phyloP scores from a whole-genome alignment of 2,113 vertebrate species.

The Spheniscus mendiculus region DNA sequence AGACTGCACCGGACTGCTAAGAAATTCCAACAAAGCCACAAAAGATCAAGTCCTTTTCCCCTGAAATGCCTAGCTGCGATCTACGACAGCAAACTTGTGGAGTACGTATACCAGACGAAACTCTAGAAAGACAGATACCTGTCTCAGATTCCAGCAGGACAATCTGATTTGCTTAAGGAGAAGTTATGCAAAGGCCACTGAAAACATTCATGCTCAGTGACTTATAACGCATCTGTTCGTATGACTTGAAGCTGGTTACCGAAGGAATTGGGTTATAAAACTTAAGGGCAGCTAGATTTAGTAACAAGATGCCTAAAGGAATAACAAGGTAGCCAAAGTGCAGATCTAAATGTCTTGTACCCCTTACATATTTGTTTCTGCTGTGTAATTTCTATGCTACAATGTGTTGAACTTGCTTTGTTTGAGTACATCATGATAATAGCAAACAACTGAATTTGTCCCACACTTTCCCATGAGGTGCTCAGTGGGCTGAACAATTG shows the following conservation, averaged over 20 bases:
- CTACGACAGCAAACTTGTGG: background rate
- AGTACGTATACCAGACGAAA: background rate
- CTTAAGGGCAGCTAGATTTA: background rate
- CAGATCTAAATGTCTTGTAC: background rate
- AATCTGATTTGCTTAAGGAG: background rate
- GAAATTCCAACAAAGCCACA: background rate
- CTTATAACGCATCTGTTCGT: rapidly evolving
- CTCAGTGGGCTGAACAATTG: background rate
- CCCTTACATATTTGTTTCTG: background rate
- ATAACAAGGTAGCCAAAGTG: background rate
- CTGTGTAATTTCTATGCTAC: background rate
- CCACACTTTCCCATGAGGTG: background rate
- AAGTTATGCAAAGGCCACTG: background rate
- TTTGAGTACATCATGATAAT: background rate
- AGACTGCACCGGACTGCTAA: background rate
- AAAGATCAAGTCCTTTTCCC: background rate
- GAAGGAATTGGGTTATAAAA: background rate
- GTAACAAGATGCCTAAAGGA: background rate
- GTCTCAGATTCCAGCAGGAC: background rate
- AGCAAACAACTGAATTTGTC: background rate
- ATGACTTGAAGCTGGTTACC: background rate
- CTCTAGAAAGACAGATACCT: background rate
- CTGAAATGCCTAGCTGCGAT: background rate
- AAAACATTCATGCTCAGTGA: background rate
- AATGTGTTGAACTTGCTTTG: background rate